Percentiles rank a stretch among this genome's conserved stretches.
phyloP scores from a whole-genome alignment of 1,140 invertebrate species.

The Tribolium madens region DNA sequence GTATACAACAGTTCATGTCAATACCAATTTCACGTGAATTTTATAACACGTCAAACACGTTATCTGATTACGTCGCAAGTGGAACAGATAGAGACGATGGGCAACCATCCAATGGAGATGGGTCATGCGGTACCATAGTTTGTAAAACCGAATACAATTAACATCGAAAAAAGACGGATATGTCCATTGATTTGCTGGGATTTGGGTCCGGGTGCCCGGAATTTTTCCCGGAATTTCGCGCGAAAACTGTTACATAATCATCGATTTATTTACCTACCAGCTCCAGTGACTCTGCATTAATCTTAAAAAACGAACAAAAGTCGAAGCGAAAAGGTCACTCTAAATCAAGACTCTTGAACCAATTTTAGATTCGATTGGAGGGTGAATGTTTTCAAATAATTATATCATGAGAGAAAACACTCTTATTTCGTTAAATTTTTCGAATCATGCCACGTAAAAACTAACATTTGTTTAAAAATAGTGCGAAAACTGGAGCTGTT shows the following conservation, averaged over 20 bases:
- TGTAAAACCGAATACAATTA: slow-evolving; percentile 26
- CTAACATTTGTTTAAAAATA: too few species aligned
- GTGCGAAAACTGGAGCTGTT: background rate
- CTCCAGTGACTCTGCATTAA: too few species aligned
- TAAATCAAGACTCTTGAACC: background rate
- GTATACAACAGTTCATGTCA: slow-evolving; percentile 41
- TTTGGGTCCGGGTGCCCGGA: background rate
- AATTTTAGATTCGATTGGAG: background rate
- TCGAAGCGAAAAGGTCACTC: background rate
- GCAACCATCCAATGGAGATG: slow-evolving; percentile 4
- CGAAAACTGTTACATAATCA: background rate
- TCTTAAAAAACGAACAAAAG: too few species aligned
- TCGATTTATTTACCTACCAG: background rate
- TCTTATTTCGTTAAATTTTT: slow-evolving; percentile 6
- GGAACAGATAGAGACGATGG: slow-evolving; percentile 7
- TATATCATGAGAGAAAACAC: background rate
- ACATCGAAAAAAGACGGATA: slow-evolving; percentile 15
- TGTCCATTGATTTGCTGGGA: background rate
- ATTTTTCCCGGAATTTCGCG: background rate
- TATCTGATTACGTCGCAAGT: slow-evolving; percentile 25
- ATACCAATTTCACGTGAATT: slow-evolving; percentile 34
- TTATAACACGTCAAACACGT: slow-evolving; percentile 10
- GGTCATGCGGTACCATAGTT: slow-evolving; percentile 3
- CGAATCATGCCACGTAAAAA: background rate
- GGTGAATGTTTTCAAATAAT: background rate